Percentiles rank a stretch among this genome's conserved stretches.
These are phyloP conservation scores for Lipotes vexillifer DNA, from an alignment of 2,113 vertebrate species.

Conservation along the genomic window DNA sequence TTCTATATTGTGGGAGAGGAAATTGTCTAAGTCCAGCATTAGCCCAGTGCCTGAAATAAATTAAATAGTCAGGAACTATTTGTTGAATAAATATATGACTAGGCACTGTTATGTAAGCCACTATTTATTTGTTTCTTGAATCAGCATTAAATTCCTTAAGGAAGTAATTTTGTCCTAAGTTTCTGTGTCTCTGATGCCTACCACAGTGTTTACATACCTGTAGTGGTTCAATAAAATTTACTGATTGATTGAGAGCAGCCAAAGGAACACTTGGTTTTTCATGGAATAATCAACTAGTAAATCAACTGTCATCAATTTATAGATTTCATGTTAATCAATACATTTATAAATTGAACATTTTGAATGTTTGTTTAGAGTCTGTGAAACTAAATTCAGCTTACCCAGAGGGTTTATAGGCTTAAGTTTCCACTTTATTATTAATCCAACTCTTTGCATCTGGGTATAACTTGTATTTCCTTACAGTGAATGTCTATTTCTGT, in stretches of 20 bases:
- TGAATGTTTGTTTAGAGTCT: background rate
- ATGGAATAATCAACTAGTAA: background rate
- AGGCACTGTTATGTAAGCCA: background rate
- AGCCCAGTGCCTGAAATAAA: background rate
- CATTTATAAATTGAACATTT: background rate
- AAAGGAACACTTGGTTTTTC: background rate
- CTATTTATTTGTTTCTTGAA: background rate
- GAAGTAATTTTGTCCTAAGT: background rate
- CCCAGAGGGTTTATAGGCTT: background rate
- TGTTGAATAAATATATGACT: background rate
- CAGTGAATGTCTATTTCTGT: background rate
- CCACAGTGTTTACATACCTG: background rate
- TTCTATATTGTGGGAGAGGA: background rate
- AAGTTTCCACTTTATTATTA: constrained; percentile 27
- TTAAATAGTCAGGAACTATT: background rate
- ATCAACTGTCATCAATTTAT: background rate
- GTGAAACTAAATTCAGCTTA: background rate
- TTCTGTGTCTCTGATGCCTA: background rate
- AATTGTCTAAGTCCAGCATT: background rate
- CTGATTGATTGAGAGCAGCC: background rate
- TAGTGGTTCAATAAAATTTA: background rate
- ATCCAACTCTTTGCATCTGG: background rate
- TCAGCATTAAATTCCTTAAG: background rate
- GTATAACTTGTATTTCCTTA: background rate
- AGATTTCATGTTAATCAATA: background rate